phyloP scores from a whole-genome alignment of 2,888 invertebrate genomes.

The Cephus runcator region DNA sequence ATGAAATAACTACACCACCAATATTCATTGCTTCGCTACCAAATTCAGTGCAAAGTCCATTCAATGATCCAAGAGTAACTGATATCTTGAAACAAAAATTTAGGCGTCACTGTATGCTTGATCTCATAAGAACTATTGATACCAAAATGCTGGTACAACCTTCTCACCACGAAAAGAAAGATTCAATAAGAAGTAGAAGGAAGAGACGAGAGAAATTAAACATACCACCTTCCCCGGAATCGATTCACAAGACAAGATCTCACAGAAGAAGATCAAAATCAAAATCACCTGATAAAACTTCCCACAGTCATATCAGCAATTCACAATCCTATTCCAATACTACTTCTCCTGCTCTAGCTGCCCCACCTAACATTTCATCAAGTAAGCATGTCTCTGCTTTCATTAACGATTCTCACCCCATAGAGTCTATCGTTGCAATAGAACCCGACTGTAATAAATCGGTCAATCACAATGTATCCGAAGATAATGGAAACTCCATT shows the following conservation, averaged over 20 bases:
- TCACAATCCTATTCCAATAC: constrained; percentile 14
- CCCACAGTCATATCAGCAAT: not conserved
- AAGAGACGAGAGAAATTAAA: constrained; percentile 29
- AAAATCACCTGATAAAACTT: constrained; percentile 38
- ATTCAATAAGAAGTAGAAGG: constrained; percentile 35
- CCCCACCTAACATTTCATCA: not conserved
- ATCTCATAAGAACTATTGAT: constrained; percentile 58
- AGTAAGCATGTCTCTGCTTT: not conserved
- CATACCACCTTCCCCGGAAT: constrained; percentile 43
- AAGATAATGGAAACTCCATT: not conserved
- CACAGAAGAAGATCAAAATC: constrained; percentile 38
- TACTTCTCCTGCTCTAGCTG: not conserved
- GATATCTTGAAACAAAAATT: constrained; percentile 39
- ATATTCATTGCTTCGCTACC: constrained; percentile 7
- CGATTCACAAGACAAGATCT: constrained; percentile 27
- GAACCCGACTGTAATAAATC: not conserved
- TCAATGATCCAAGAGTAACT: not conserved
- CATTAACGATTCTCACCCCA: not conserved
- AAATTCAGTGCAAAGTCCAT: not conserved
- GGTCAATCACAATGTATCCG: not conserved
- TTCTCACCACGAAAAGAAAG: constrained; percentile 31
- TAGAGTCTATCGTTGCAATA: not conserved
- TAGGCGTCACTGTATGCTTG: constrained; percentile 50
- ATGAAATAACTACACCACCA: not conserved
- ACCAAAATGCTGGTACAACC: constrained; percentile 52